Conservation (phyloP, 2,888 invertebrate species). For the Phengaris arion region DNA sequence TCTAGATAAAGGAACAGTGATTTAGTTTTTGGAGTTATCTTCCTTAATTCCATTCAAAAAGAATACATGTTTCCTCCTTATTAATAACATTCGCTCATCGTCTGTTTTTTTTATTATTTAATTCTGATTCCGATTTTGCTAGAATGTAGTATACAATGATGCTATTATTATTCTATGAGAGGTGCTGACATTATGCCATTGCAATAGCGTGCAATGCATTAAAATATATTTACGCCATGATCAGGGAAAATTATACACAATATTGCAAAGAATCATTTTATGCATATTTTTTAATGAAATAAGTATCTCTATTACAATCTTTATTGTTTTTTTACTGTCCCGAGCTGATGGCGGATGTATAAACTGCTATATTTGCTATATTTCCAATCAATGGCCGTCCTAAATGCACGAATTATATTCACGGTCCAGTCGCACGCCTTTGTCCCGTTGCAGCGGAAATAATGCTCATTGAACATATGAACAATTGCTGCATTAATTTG, state of each 20-base stretch:
- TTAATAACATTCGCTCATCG: too few relatives aligned
- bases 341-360: not conserved
- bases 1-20: not conserved
- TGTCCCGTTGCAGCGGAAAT: conserved; percentile 48
- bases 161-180: too few relatives aligned
- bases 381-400: conserved; percentile 33
- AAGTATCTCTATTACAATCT: not conserved
- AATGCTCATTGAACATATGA: conserved; percentile 43
- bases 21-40: not conserved
- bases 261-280: too few relatives aligned
- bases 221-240: too few relatives aligned
- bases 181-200: too few relatives aligned
- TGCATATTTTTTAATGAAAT: not conserved
- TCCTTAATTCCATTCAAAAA: not conserved
- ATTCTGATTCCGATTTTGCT: too few relatives aligned
- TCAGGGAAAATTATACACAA: too few relatives aligned
- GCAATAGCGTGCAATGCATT: too few relatives aligned
- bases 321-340: not conserved
- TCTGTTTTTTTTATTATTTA: too few relatives aligned
- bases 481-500: conserved; percentile 44
- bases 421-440: conserved; percentile 45
- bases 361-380: conserved; percentile 22
- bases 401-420: conserved; percentile 55
- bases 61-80: too few relatives aligned
- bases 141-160: too few relatives aligned